Conservation (phyloP, 2,113 vertebrate species). For the Microcebus jonahi region DNA sequence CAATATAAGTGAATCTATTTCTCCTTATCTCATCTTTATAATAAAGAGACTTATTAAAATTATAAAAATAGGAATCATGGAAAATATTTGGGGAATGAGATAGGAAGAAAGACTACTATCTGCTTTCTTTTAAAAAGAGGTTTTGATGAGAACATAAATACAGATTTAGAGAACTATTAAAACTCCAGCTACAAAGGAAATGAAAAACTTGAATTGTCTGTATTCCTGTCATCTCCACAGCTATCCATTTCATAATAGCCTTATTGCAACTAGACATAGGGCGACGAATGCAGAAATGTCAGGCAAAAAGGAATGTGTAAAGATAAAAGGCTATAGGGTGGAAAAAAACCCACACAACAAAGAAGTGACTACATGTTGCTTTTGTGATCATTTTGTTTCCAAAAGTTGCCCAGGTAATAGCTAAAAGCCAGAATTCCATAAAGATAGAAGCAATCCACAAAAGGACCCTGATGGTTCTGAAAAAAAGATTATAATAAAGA, state of each 20-base stretch:
- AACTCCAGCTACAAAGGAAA: constrained; percentile 52
- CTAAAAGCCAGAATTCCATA: constrained; percentile 64
- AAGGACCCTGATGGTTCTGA: constrained; percentile 21
- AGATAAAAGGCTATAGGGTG: constrained; percentile 53
- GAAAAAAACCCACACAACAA: constrained; percentile 38
- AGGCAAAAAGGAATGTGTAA: constrained; percentile 58
- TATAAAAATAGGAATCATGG: constrained; percentile 39
- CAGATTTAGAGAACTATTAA: constrained; percentile 63
- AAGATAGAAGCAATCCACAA: constrained; percentile 51
- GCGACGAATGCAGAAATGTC: constrained; percentile 74
- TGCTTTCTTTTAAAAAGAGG: constrained; percentile 32
- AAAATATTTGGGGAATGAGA: constrained; percentile 57
- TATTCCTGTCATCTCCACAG: constrained; percentile 29
- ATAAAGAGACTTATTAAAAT: constrained; percentile 49
- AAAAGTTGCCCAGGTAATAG: constrained; percentile 46
- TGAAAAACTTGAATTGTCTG: constrained; percentile 69
- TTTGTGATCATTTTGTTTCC: constrained; percentile 66
- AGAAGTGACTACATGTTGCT: constrained; percentile 59
- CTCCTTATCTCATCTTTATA: constrained; percentile 42
- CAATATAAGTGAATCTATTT: constrained; percentile 37
- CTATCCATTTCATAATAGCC: constrained; percentile 63
- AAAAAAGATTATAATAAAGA: constrained; percentile 47
- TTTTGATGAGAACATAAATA: constrained; percentile 65
- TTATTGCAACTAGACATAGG: constrained; percentile 51
- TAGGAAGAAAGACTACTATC: constrained; percentile 13